Evolutionary conservation across 1,140 invertebrate genomes (phyloP).

Genomic region (Agrilus planipennis): DNA sequence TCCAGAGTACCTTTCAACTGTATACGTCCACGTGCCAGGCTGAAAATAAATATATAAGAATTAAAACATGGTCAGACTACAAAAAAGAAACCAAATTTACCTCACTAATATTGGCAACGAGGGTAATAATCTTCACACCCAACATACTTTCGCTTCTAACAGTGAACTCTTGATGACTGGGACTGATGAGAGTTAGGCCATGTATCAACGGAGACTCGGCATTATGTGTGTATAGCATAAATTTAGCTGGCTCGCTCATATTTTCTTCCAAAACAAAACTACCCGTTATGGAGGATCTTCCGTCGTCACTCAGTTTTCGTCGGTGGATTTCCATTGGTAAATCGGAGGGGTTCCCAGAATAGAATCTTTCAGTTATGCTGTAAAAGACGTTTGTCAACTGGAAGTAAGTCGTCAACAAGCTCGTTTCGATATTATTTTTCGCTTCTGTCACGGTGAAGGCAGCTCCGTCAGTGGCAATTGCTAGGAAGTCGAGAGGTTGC

Average conservation of each 20-base stretch:
- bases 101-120: slow-evolving; percentile 40
- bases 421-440: slow-evolving; percentile 38
- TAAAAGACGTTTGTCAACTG: slow-evolving; percentile 39
- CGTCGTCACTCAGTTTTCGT: slow-evolving; percentile 36
- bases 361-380: slow-evolving; percentile 36
- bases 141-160: slow-evolving; percentile 35
- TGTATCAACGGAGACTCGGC: slow-evolving; percentile 37
- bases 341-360: slow-evolving; percentile 36
- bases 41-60: slow-evolving; percentile 21
- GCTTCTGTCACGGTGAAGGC: slow-evolving; percentile 39
- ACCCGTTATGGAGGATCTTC: slow-evolving; percentile 34
- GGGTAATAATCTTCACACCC: slow-evolving; percentile 38
- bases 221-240: slow-evolving; percentile 38
- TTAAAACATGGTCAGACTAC: background rate
- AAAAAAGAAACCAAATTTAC: slow-evolving; percentile 20
- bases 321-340: slow-evolving; percentile 43
- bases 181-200: slow-evolving; percentile 35
- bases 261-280: slow-evolving; percentile 38
- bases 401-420: slow-evolving; percentile 39
- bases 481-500: slow-evolving; percentile 35
- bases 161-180: slow-evolving; percentile 33
- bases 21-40: slow-evolving; percentile 45
- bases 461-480: slow-evolving; percentile 34
- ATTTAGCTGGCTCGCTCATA: slow-evolving; percentile 36
- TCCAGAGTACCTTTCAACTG: slow-evolving; percentile 41